These are phyloP conservation scores for Pseudorhombus dupliciocellatus DNA, from an alignment of 2,113 vertebrate genomes.

Conservation along the genomic window DNA sequence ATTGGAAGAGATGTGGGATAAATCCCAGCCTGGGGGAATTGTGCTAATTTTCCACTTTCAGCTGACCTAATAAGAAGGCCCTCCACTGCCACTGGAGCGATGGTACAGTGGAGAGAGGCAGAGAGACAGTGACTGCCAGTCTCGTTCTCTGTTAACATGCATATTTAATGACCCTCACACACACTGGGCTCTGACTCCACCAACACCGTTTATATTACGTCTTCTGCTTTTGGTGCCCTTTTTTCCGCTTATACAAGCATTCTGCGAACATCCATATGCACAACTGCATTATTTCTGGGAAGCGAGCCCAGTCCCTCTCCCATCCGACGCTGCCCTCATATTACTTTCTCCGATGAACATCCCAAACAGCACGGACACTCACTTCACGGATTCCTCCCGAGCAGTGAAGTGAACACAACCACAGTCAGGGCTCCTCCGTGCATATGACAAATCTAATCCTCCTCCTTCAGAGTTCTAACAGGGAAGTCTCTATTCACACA, in stretches of 20 bases:
- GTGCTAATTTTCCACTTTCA: slow-evolving; percentile 78
- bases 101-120: slow-evolving; percentile 11
- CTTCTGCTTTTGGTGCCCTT: slow-evolving; percentile 27
- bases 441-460: slow-evolving; percentile 73
- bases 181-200: slow-evolving; percentile 27
- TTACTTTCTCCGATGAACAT: slow-evolving; percentile 65
- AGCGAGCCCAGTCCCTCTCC: slow-evolving; percentile 49
- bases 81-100: slow-evolving; percentile 62
- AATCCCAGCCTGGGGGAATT: slow-evolving; percentile 77
- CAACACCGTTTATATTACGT: slow-evolving; percentile 46
- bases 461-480: slow-evolving; percentile 43
- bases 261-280: slow-evolving; percentile 51
- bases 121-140: slow-evolving; percentile 25
- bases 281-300: slow-evolving; percentile 67
- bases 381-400: slow-evolving; percentile 67
- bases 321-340: slow-evolving; percentile 57
- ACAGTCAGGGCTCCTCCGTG: slow-evolving; percentile 58
- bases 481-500: slow-evolving; percentile 63
- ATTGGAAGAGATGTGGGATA: slow-evolving; percentile 82
- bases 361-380: slow-evolving; percentile 57
- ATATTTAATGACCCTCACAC: slow-evolving; percentile 54
- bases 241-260: slow-evolving; percentile 36
- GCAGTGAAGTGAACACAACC: slow-evolving; percentile 68
- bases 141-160: slow-evolving; percentile 52
- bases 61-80: slow-evolving; percentile 78